These are phyloP conservation scores for Achroia grisella DNA, from an alignment of 1,140 invertebrate genomes.

Conservation along the genomic window DNA sequence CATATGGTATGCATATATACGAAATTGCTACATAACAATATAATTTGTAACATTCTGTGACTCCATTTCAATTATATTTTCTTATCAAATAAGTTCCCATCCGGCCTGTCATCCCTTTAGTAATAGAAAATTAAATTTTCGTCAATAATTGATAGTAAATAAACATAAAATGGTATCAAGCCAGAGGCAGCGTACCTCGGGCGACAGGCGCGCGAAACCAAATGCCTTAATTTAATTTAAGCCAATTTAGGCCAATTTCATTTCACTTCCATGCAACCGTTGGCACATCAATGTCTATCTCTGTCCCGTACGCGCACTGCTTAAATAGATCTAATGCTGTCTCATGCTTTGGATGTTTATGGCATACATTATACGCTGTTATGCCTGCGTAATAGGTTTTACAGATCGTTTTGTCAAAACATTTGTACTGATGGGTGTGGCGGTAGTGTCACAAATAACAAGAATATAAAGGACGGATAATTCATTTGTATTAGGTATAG, in stretches of 20 bases:
- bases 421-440: too few relatives aligned
- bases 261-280: conserved; percentile 49
- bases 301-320: conserved; percentile 11
- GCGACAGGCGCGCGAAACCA: conserved; percentile 51
- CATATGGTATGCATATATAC: too few relatives aligned
- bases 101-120: too few relatives aligned
- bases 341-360: conserved; percentile 11
- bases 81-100: too few relatives aligned
- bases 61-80: too few relatives aligned
- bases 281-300: conserved; percentile 20
- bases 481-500: too few relatives aligned
- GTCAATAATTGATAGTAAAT: background rate
- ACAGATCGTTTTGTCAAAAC: background rate
- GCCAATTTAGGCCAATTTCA: conserved; percentile 69
- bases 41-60: too few relatives aligned
- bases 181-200: conserved; percentile 20
- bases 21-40: too few relatives aligned
- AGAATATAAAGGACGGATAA: too few relatives aligned
- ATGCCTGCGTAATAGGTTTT: conserved; percentile 10
- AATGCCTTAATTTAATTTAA: conserved; percentile 68
- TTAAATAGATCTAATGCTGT: conserved; percentile 10
- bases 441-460: too few relatives aligned
- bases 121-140: too few relatives aligned
- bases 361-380: conserved; percentile 18
- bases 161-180: background rate